phyloP scores from a whole-genome alignment of 2,797 vertebrate species.

The Trematomus bernacchii region DNA sequence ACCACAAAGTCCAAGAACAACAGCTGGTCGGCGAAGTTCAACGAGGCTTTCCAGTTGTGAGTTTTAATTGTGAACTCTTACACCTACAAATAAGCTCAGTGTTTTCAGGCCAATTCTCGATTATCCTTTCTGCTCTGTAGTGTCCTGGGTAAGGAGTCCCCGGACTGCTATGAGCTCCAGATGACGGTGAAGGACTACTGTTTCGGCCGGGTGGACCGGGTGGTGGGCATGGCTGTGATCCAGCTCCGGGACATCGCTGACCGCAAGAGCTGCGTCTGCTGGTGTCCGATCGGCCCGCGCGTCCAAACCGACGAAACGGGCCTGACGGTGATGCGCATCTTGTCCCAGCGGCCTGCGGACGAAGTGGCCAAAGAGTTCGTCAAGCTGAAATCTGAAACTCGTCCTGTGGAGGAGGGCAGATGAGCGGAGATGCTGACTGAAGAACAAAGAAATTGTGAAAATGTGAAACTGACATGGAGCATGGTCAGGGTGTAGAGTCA shows the following conservation, averaged over 20 bases:
- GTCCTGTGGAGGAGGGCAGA: slow-evolving; percentile 93
- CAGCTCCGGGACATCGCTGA: slow-evolving; percentile 93
- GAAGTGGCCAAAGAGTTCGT: slow-evolving; percentile 97
- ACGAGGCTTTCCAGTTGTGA: slow-evolving; percentile 97
- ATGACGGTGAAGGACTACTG: slow-evolving; percentile 97
- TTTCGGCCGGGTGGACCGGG: slow-evolving; percentile 94
- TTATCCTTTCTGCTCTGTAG: slow-evolving; percentile 69
- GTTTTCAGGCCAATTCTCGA: neutral
- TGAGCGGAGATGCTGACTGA: slow-evolving; percentile 69
- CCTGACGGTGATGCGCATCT: slow-evolving; percentile 92
- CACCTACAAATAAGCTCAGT: neutral
- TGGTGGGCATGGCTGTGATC: slow-evolving; percentile 92
- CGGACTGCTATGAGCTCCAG: slow-evolving; percentile 95
- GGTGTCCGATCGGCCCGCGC: slow-evolving; percentile 92
- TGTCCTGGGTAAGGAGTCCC: slow-evolving; percentile 90
- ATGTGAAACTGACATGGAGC: neutral
- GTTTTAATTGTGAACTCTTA: slow-evolving; percentile 62
- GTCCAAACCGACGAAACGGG: slow-evolving; percentile 94
- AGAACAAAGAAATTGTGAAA: neutral
- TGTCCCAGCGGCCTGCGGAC: slow-evolving; percentile 93
- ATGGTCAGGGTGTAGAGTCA: neutral
- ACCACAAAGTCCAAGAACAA: slow-evolving; percentile 99
- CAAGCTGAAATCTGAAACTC: slow-evolving; percentile 93
- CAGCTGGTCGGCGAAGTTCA: slow-evolving; percentile 97
- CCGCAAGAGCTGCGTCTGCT: slow-evolving; percentile 94